Percentiles rank a stretch among this genome's conserved stretches.
Conservation (phyloP, 2,888 invertebrate genomes). For the Myathropa florea region DNA sequence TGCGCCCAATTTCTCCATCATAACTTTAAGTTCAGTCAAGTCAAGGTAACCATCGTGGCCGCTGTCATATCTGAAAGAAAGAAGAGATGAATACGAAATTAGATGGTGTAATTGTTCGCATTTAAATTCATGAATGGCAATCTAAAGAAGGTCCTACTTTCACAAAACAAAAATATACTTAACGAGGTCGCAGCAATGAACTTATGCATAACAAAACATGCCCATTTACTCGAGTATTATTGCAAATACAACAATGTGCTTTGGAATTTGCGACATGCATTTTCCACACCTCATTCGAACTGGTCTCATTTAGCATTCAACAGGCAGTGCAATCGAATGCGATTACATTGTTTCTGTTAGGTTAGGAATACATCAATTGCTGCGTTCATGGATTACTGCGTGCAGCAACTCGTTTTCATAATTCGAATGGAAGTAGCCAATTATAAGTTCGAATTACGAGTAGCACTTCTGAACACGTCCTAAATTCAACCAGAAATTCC, state of each 20-base stretch:
- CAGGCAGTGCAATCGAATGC: constrained; percentile 47
- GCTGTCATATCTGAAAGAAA: constrained; percentile 91
- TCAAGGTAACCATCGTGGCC: constrained; percentile 94
- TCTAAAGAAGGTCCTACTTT: constrained; percentile 38
- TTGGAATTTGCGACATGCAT: constrained; percentile 44
- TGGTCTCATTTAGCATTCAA: constrained; percentile 47
- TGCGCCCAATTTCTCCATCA: constrained; percentile 98
- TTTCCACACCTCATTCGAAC: constrained; percentile 41
- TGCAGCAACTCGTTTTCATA: constrained; percentile 38
- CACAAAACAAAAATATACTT: constrained; percentile 29
- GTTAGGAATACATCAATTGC: constrained; percentile 29
- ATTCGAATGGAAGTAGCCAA: too few relatives aligned
- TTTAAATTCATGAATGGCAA: constrained; percentile 21
- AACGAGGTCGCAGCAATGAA: constrained; percentile 49
- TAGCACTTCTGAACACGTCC: too few relatives aligned
- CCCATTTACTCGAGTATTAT: not conserved
- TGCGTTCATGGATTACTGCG: too few relatives aligned
- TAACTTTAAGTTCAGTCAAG: constrained; percentile 93
- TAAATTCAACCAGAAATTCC: too few relatives aligned
- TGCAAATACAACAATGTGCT: constrained; percentile 9
- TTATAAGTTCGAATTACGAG: too few relatives aligned
- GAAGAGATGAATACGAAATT: constrained; percentile 55
- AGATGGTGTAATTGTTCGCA: constrained; percentile 13
- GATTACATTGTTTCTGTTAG: constrained; percentile 48
- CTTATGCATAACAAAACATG: not conserved